phyloP scores from a whole-genome alignment of 2,888 invertebrate genomes.

The Rhimphoctona megacephalus region DNA sequence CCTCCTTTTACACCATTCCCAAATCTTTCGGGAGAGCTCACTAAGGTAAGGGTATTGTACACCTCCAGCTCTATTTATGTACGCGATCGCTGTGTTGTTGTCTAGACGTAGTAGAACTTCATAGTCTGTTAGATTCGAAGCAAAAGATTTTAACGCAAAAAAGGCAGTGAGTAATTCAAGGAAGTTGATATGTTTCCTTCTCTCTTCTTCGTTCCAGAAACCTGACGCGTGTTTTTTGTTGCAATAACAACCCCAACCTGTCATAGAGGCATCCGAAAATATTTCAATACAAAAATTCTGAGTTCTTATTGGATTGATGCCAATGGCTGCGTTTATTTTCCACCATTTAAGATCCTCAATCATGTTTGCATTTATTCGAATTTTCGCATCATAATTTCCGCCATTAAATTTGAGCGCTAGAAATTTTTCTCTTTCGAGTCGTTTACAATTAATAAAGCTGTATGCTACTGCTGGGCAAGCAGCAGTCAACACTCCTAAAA shows the following conservation, averaged over 20 bases:
- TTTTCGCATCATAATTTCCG: slow-evolving; percentile 60
- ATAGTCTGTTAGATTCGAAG: slow-evolving; percentile 45
- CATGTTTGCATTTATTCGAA: slow-evolving; percentile 45
- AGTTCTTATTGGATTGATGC: slow-evolving; percentile 64
- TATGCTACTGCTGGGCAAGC: slow-evolving; percentile 69
- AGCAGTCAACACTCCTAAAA: slow-evolving; percentile 87
- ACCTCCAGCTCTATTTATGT: slow-evolving; percentile 68
- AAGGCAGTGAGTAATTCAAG: slow-evolving; percentile 23
- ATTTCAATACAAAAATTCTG: slow-evolving; percentile 58
- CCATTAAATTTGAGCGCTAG: slow-evolving; percentile 60
- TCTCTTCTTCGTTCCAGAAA: slow-evolving; percentile 68
- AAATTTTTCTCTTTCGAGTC: slow-evolving; percentile 69
- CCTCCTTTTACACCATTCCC: slow-evolving; percentile 70
- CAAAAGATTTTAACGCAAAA: slow-evolving; percentile 25
- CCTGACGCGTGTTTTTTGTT: slow-evolving; percentile 40
- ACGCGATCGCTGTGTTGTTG: slow-evolving; percentile 71
- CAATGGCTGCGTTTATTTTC: slow-evolving; percentile 57
- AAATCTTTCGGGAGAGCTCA: slow-evolving; percentile 69
- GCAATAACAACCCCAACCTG: slow-evolving; percentile 69
- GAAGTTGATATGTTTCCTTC: slow-evolving; percentile 58
- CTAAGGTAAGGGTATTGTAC: slow-evolving; percentile 50
- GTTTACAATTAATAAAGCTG: slow-evolving; percentile 64
- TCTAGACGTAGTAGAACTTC: slow-evolving; percentile 69
- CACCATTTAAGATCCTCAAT: slow-evolving; percentile 68
- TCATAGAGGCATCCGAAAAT: slow-evolving; percentile 65